Conservation (phyloP, 2,888 invertebrate genomes). For the Cheilosia soror region DNA sequence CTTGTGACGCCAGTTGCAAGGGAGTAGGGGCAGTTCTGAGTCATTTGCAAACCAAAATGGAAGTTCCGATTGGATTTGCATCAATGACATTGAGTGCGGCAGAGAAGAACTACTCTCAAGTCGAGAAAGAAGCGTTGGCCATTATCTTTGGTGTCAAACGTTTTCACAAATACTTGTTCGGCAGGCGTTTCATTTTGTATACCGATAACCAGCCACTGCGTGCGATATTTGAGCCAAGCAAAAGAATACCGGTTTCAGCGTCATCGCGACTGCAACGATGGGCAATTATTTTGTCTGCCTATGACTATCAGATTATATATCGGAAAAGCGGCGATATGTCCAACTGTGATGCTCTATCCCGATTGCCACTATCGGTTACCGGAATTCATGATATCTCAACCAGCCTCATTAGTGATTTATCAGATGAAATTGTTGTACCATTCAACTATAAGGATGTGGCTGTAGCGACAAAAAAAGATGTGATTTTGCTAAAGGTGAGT, state of each 20-base stretch:
- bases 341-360: background rate
- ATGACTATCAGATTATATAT: background rate
- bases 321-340: background rate
- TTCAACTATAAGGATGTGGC: too few relatives aligned
- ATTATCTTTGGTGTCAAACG: conserved; percentile 50
- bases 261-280: background rate
- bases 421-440: too few relatives aligned
- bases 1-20: too few relatives aligned
- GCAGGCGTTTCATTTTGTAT: background rate
- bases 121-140: conserved; percentile 49
- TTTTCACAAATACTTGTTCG: conserved; percentile 47
- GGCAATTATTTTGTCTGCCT: background rate
- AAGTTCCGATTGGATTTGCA: conserved; percentile 29
- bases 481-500: background rate
- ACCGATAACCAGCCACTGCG: background rate
- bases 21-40: conserved; percentile 5
- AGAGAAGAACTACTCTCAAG: conserved; percentile 55
- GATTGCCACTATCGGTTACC: too few relatives aligned
- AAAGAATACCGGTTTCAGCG: background rate
- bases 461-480: too few relatives aligned
- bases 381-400: too few relatives aligned
- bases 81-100: conserved; percentile 11
- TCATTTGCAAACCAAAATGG: conserved; percentile 8
- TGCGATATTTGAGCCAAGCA: background rate
- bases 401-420: too few relatives aligned